These are phyloP conservation scores for Pomatorhinus ruficollis DNA, from an alignment of 2,113 vertebrate genomes.

Conservation along the genomic window DNA sequence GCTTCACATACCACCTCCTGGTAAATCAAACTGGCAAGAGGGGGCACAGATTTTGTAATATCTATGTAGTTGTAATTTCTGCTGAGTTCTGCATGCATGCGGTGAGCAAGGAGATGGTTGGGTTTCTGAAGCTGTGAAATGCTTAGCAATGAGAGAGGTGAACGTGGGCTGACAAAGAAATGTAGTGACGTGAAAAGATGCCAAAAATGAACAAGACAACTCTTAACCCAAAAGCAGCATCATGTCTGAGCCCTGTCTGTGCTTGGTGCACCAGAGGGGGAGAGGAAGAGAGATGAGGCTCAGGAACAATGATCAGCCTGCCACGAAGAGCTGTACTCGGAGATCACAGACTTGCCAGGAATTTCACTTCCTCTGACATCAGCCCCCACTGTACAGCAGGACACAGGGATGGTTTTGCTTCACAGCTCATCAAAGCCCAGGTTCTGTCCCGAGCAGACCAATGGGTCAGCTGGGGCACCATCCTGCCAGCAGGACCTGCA, in stretches of 20 bases:
- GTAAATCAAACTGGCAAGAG: not conserved
- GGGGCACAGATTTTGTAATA: not conserved
- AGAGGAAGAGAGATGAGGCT: not conserved
- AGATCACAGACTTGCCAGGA: not conserved
- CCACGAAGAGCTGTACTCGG: accelerated
- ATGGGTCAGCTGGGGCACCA: not conserved
- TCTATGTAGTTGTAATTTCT: accelerated
- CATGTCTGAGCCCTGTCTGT: not conserved
- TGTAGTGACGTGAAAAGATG: not conserved
- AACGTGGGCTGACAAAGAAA: not conserved
- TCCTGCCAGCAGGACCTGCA: not conserved
- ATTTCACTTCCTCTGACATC: not conserved
- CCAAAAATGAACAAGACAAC: not conserved
- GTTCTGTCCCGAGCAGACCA: not conserved
- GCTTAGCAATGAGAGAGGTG: not conserved
- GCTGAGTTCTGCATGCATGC: not conserved
- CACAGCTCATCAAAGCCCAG: not conserved
- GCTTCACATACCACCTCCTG: not conserved
- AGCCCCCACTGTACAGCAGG: not conserved
- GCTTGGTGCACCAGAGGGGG: accelerated
- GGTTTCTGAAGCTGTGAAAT: not conserved
- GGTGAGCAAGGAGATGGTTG: not conserved
- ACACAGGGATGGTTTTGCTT: not conserved
- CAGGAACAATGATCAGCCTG: not conserved
- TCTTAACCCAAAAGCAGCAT: not conserved